Percentiles rank a stretch among this genome's conserved stretches.
phyloP scores from a whole-genome alignment of 37 sponge, comb jelly and placozoan genomes.

The Eunapius fragilis region DNA sequence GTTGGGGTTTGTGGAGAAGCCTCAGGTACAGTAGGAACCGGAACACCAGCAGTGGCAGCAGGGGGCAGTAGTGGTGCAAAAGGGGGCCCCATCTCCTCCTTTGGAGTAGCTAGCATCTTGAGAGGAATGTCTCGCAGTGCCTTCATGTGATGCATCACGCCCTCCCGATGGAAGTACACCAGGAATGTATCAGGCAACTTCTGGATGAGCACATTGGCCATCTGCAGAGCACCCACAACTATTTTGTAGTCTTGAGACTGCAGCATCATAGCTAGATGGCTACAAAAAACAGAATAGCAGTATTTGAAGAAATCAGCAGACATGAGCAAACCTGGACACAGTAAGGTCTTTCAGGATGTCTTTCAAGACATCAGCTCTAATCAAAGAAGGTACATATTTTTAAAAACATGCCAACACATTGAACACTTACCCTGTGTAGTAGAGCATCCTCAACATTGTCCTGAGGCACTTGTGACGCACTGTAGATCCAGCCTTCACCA shows the following conservation, averaged over 20 bases:
- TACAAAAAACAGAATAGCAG: not conserved
- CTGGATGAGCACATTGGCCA: conserved; percentile 84
- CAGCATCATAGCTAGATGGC: conserved; percentile 76
- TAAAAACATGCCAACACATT: not conserved
- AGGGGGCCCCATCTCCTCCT: conserved; percentile 30
- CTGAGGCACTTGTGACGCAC: conserved; percentile 84
- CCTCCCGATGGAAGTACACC: conserved; percentile 87
- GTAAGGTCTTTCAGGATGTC: conserved; percentile 71
- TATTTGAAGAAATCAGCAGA: not conserved
- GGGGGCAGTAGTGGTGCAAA: not conserved
- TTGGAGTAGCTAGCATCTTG: conserved; percentile 55
- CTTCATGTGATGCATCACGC: conserved; percentile 79
- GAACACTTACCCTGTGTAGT: conserved; percentile 76
- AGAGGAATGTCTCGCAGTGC: conserved; percentile 42
- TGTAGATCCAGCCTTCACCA: conserved; percentile 71
- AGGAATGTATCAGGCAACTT: conserved; percentile 90
- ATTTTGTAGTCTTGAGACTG: conserved; percentile 66
- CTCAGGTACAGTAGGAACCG: not conserved
- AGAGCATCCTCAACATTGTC: conserved; percentile 76
- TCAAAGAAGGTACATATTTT: not conserved
- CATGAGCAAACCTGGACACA: conserved; percentile 72
- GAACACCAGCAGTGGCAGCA: not conserved
- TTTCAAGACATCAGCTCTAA: conserved; percentile 58
- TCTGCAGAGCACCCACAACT: conserved; percentile 76
- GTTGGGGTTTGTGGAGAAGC: not conserved